Base-by-base conservation (phyloP, 2,113 vertebrate genomes). In the Percopsis transmontana region DNA sequence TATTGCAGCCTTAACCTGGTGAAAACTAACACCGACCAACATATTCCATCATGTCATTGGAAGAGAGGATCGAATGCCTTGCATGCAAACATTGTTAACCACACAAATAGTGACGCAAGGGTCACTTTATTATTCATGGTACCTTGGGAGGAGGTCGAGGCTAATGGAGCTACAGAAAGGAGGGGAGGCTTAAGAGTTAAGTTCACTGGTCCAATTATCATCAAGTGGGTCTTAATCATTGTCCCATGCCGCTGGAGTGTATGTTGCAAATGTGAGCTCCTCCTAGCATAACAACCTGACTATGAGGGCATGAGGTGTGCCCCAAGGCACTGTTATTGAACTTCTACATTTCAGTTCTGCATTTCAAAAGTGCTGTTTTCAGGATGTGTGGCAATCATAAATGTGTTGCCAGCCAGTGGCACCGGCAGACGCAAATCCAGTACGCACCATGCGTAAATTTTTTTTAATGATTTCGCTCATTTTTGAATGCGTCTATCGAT, bases 11-110 rank as follows among this genome's bases (percentile, higher is more conserved):
- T 72, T 62, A 33, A 89, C 87, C 87, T 82, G 85, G 79, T 89
- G 91, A 92, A 93, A 93, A 87, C 80, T 80, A 89, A 93, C 82
- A 92, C 90, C 72, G 61, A 75, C 71, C 83, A 85, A 82, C 86
- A 88, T 92, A 90, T 92, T 92, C 92, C 92, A 93, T 92, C 88
- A 66, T 92, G 90, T 91, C 91, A 92, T 24, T 85, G 89, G 87
- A 90, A 84, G 83, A 80, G 74, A 53, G 78, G 90, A 92, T 93
- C 89, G 77, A 78, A 74, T 93, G 85, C 84, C 87, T 72, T 70
- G 53, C 50, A 91, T 88, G 88, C 86, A 87, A 90, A 92, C 88
- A 92, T 90, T 92, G 90, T 91, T 90, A 79, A 77, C 79, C 40
- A 84, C 87, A 80, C 85, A 90, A 90, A 86, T 70, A 73, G 70